These are phyloP conservation scores for Argentina silus DNA, from an alignment of 2,797 vertebrate species.

Conservation along the genomic window DNA sequence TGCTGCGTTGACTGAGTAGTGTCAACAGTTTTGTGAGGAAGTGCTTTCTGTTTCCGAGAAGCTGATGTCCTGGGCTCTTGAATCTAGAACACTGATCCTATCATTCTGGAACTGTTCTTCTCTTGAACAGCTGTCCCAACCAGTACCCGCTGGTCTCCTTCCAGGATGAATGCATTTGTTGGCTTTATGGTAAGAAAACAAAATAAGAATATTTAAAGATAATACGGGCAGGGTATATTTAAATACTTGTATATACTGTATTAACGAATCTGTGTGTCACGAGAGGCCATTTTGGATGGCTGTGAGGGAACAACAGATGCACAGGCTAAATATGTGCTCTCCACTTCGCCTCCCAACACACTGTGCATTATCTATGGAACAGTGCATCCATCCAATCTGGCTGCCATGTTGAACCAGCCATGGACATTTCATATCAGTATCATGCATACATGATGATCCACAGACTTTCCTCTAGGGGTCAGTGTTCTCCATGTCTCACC, in stretches of 20 bases:
- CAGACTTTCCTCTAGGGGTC: conserved; percentile 7
- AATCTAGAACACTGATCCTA: conserved; percentile 3
- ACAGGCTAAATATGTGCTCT: conserved; percentile 36
- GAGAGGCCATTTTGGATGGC: conserved; percentile 7
- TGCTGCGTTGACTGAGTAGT: neutral
- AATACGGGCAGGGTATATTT: neutral
- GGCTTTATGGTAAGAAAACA: conserved; percentile 40
- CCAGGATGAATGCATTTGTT: conserved; percentile 56
- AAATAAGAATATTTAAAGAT: conserved; percentile 31
- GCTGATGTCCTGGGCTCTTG: neutral
- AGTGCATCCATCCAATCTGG: conserved; percentile 22
- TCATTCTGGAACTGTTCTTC: conserved; percentile 40
- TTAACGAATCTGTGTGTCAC: neutral
- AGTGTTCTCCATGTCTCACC: conserved; percentile 54
- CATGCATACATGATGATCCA: conserved; percentile 23
- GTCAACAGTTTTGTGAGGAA: neutral
- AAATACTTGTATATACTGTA: too few species aligned
- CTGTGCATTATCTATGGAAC: conserved; percentile 43
- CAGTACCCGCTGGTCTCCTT: conserved; percentile 39
- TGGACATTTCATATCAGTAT: conserved; percentile 34
- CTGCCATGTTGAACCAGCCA: conserved; percentile 45
- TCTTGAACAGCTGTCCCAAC: conserved; percentile 66
- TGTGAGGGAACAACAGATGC: conserved; percentile 47
- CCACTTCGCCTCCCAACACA: conserved; percentile 19
- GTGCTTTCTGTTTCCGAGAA: conserved; percentile 18